A percentile compares a stretch with the other conserved stretches of the same genome.
Evolutionary conservation across 2,888 invertebrate species (phyloP).

Genomic region (Oligia fasciuncula): DNA sequence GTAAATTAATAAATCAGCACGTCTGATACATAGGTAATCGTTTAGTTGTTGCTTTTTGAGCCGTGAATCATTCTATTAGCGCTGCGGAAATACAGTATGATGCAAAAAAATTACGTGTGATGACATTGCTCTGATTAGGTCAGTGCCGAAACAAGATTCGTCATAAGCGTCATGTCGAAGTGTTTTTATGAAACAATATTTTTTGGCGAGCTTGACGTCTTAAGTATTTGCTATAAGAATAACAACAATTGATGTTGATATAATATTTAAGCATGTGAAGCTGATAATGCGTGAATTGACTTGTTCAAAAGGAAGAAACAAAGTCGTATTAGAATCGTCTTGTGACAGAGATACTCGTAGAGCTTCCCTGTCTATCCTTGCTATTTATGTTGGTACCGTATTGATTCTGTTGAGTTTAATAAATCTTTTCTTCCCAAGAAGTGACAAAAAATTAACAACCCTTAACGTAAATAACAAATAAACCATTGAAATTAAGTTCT

Average conservation of each 20-base stretch:
- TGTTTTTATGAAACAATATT: constrained; percentile 31
- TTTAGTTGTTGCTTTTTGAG: constrained; percentile 41
- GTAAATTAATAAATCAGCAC: constrained; percentile 21
- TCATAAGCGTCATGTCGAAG: constrained; percentile 38
- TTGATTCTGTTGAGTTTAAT: not conserved
- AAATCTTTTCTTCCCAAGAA: not conserved
- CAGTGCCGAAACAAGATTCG: constrained; percentile 61
- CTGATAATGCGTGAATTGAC: not conserved
- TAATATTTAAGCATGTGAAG: not conserved
- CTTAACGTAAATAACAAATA: not conserved
- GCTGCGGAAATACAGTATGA: constrained; percentile 46
- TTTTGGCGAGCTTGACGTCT: constrained; percentile 15
- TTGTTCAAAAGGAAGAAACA: not conserved
- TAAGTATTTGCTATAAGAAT: not conserved
- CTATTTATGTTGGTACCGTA: not conserved
- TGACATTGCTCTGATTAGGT: constrained; percentile 66
- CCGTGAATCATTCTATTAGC: constrained; percentile 48
- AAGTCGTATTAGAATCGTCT: not conserved
- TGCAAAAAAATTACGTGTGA: constrained; percentile 59
- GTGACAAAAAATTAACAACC: not conserved
- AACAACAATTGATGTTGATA: not conserved
- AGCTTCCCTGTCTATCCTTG: not conserved
- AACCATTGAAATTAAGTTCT: not conserved
- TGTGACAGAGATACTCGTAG: not conserved
- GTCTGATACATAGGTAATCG: constrained; percentile 16